phyloP scores from a whole-genome alignment of 23 tunicate species.

The Trididemnum miniatum region DNA sequence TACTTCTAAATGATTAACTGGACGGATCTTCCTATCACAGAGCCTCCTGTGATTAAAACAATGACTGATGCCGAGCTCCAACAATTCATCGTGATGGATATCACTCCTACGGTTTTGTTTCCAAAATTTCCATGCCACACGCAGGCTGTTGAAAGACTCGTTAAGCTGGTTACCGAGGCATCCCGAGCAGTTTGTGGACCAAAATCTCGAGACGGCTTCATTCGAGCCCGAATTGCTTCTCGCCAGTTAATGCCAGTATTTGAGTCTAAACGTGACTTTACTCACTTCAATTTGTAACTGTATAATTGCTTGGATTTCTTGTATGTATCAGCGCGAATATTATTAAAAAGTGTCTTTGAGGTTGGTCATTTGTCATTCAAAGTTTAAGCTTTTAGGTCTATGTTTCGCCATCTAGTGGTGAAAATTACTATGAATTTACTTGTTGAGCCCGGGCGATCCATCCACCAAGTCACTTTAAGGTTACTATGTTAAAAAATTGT shows the following conservation, averaged over 20 bases:
- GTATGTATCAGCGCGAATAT: neutral
- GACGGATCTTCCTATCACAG: too few relatives aligned
- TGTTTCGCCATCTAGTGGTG: too few relatives aligned
- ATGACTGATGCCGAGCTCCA: neutral
- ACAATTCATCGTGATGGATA: neutral
- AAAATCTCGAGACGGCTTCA: too few relatives aligned
- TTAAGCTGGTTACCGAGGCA: too few relatives aligned
- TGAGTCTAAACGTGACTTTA: slow-evolving; percentile 2
- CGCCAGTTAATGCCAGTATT: neutral
- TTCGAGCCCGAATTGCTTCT: too few relatives aligned
- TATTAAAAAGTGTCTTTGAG: neutral
- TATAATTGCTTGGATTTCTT: neutral
- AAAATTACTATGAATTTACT: too few relatives aligned
- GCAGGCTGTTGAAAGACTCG: too few relatives aligned
- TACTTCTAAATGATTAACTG: neutral
- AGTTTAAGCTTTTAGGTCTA: too few relatives aligned
- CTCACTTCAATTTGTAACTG: neutral
- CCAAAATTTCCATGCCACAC: neutral
- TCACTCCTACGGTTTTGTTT: neutral
- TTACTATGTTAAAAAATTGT: too few relatives aligned
- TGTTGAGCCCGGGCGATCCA: too few relatives aligned
- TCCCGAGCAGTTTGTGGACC: too few relatives aligned
- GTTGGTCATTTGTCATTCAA: neutral
- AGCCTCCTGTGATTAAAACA: neutral
- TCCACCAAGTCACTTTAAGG: too few relatives aligned